Percentiles rank a stretch among this genome's conserved stretches.
phyloP scores from a whole-genome alignment of 2,113 vertebrate species.

The Ivindomyrus marchei region DNA sequence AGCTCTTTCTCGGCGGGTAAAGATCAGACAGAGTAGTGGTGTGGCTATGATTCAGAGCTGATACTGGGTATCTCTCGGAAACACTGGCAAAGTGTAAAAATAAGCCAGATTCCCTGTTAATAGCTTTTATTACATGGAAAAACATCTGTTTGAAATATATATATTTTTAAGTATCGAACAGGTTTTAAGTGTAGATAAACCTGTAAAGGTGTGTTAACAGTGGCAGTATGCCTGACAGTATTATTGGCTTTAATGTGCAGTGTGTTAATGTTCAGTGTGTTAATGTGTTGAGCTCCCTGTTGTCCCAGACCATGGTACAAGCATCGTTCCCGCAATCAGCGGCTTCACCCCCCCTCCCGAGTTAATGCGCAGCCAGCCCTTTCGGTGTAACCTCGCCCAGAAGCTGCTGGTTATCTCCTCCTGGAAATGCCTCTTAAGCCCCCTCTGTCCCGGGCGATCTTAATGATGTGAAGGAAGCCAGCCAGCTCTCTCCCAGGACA shows the following conservation, averaged over 20 bases:
- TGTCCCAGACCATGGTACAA: not conserved
- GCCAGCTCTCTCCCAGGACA: not conserved
- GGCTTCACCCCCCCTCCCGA: not conserved
- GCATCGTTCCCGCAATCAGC: not conserved
- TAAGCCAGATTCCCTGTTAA: not conserved
- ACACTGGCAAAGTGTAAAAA: not conserved
- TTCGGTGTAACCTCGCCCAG: slow-evolving; percentile 9
- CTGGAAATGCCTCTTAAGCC: slow-evolving; percentile 21
- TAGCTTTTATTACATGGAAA: not conserved
- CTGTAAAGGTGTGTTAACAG: not conserved
- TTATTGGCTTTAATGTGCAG: not conserved
- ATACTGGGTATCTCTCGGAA: not conserved
- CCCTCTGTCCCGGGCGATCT: not conserved
- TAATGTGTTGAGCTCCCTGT: not conserved
- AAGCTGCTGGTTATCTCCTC: slow-evolving; percentile 3
- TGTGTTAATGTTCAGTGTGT: not conserved
- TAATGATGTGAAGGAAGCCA: not conserved
- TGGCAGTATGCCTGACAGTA: too few relatives aligned
- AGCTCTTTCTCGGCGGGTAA: not conserved
- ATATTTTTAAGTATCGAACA: not conserved
- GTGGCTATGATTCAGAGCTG: not conserved
- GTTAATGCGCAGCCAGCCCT: not conserved
- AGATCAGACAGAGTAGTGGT: not conserved
- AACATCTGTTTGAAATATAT: not conserved
- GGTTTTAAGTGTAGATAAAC: not conserved